These are phyloP conservation scores for Plodia interpunctella DNA, from an alignment of 1,140 invertebrate species.

Conservation along the genomic window DNA sequence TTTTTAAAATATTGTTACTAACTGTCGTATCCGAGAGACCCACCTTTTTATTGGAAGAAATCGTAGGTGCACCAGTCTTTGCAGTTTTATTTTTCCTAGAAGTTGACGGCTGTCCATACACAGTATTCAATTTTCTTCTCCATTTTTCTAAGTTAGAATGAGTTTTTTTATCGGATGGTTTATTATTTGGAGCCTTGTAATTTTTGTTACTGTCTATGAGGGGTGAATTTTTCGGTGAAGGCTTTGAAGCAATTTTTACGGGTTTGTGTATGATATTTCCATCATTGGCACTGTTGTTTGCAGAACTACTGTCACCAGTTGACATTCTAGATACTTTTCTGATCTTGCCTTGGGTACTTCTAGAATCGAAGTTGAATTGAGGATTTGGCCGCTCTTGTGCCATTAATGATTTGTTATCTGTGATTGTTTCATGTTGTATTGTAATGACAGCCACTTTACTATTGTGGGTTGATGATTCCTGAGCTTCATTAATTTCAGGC, in stretches of 20 bases:
- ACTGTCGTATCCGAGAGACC: neutral
- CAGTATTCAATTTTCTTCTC: constrained; percentile 52
- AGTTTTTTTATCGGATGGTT: constrained; percentile 22
- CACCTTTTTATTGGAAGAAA: constrained; percentile 19
- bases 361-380: constrained; percentile 1
- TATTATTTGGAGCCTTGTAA: constrained; percentile 18
- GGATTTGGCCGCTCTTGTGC: neutral
- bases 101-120: constrained; percentile 43
- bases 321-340: constrained; percentile 58
- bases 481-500: constrained; percentile 33
- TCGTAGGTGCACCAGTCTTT: constrained; percentile 25
- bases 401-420: constrained; percentile 10
- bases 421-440: constrained; percentile 37
- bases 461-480: constrained; percentile 21
- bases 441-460: constrained; percentile 57
- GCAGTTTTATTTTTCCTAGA: constrained; percentile 30
- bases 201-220: constrained; percentile 19
- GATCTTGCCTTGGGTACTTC: constrained; percentile 16
- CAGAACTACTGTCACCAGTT: constrained; percentile 51
- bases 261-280: constrained; percentile 17
- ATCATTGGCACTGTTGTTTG: constrained; percentile 40
- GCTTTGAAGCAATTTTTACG: constrained; percentile 19
- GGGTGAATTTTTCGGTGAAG: constrained; percentile 22
- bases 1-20: constrained; percentile 24
- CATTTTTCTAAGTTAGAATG: constrained; percentile 45